phyloP scores from a whole-genome alignment of 1,140 invertebrate species.

The Hypsibius dujardini region DNA sequence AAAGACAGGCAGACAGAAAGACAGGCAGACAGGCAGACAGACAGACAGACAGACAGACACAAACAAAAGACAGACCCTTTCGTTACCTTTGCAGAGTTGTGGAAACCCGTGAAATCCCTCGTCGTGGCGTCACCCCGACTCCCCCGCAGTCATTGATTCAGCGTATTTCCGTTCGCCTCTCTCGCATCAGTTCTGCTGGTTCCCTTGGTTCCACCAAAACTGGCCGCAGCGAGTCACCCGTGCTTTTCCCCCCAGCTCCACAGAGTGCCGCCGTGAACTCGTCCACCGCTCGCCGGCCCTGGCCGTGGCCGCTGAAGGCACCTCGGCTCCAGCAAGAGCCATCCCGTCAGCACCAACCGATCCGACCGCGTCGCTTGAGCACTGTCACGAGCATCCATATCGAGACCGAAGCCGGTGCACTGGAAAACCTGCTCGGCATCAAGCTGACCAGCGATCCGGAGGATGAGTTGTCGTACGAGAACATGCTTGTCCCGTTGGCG shows the following conservation, averaged over 20 bases:
- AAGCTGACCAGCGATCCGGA: background rate
- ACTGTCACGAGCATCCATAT: background rate
- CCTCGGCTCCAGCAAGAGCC: background rate
- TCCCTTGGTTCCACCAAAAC: background rate
- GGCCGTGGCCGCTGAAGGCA: slow-evolving; percentile 7
- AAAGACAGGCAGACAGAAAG: no score
- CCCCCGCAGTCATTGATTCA: background rate
- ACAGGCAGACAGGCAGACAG: no score
- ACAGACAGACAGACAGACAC: no score
- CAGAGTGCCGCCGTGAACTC: background rate
- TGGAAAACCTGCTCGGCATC: slow-evolving; percentile 14
- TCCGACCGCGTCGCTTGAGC: slow-evolving; percentile 11
- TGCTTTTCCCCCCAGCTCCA: background rate
- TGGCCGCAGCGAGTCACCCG: background rate
- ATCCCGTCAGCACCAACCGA: background rate
- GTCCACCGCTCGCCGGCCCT: slow-evolving; percentile 4
- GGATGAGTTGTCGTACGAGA: slow-evolving; percentile 11
- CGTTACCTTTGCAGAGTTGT: no score
- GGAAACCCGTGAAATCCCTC: no score
- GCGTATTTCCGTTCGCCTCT: background rate
- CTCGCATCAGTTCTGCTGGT: background rate
- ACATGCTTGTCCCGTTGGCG: slow-evolving; percentile 9
- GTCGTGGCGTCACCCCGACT: background rate
- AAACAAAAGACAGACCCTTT: no score
- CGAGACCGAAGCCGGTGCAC: slow-evolving; percentile 14